phyloP scores from a whole-genome alignment of 2,888 invertebrate species.

The Scaptomyza reducta region DNA sequence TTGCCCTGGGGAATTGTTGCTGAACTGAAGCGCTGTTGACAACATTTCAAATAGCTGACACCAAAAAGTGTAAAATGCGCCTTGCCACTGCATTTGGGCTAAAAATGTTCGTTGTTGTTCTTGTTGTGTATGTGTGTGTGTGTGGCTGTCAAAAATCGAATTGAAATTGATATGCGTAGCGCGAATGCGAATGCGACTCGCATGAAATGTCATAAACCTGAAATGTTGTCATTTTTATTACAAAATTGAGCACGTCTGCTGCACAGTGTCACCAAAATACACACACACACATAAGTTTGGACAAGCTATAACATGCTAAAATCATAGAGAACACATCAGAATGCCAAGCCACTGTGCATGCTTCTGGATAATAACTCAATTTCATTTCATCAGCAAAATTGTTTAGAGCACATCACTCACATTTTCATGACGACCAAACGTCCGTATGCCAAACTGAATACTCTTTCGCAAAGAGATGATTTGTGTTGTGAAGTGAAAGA shows the following conservation, averaged over 20 bases:
- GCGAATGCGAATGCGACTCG: slow-evolving; percentile 39
- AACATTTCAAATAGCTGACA: slow-evolving; percentile 66
- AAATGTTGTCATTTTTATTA: slow-evolving; percentile 71
- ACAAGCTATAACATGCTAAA: slow-evolving; percentile 5
- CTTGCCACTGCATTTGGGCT: slow-evolving; percentile 37
- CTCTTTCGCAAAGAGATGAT: neutral
- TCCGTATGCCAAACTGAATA: slow-evolving; percentile 64
- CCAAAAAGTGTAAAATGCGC: slow-evolving; percentile 59
- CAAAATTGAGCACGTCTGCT: slow-evolving; percentile 66
- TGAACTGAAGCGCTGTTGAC: slow-evolving; percentile 49
- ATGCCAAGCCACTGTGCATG: slow-evolving; percentile 17
- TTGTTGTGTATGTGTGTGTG: slow-evolving; percentile 22
- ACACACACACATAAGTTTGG: neutral
- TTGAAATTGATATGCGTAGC: slow-evolving; percentile 76
- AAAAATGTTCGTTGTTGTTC: slow-evolving; percentile 21
- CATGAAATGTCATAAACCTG: slow-evolving; percentile 61
- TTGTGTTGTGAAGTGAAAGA: too few species aligned
- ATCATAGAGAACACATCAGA: neutral
- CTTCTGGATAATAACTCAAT: slow-evolving; percentile 70
- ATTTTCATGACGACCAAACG: slow-evolving; percentile 64
- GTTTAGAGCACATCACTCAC: slow-evolving; percentile 76
- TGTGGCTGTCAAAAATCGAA: slow-evolving; percentile 70
- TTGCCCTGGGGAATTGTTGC: slow-evolving; percentile 70
- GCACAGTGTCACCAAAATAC: slow-evolving; percentile 30
- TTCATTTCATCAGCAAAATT: slow-evolving; percentile 75